Evolutionary conservation across 2,113 vertebrate species (phyloP).

Genomic region (Amazona guildingii): DNA sequence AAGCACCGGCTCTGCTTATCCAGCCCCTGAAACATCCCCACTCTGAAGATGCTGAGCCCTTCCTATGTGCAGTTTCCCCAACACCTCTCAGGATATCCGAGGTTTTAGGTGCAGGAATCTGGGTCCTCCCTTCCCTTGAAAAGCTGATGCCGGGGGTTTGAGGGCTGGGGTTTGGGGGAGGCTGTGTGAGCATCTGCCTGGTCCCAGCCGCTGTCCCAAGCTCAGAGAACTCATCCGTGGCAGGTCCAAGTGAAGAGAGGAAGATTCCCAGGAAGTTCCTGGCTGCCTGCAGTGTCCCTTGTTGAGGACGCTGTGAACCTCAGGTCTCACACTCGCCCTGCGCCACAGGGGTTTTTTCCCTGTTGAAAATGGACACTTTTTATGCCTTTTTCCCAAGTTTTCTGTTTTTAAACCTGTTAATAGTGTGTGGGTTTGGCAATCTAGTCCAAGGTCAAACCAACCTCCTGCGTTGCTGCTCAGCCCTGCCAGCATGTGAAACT

Average conservation of each 20-base stretch:
- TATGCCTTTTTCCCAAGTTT: neutral
- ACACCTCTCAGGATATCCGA: rapidly evolving
- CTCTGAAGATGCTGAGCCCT: neutral
- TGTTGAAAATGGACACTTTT: neutral
- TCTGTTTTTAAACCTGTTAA: neutral
- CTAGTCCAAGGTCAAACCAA: neutral
- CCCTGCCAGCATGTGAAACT: neutral
- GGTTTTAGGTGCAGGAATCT: neutral
- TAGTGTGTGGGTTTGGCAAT: neutral
- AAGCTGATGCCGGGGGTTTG: neutral
- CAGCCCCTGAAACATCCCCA: neutral
- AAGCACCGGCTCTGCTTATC: neutral
- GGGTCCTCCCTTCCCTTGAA: neutral
- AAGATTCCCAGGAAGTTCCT: neutral
- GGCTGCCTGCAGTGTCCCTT: neutral
- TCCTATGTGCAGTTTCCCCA: neutral
- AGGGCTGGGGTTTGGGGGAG: neutral
- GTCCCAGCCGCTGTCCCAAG: neutral
- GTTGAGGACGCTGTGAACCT: neutral
- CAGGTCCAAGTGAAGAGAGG: neutral
- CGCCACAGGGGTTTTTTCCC: rapidly evolving
- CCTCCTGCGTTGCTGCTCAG: neutral
- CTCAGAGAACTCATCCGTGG: neutral
- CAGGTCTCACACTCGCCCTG: neutral
- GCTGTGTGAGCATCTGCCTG: neutral